Conservation (phyloP, 2,888 invertebrate species). For the Terebella lapidaria region DNA sequence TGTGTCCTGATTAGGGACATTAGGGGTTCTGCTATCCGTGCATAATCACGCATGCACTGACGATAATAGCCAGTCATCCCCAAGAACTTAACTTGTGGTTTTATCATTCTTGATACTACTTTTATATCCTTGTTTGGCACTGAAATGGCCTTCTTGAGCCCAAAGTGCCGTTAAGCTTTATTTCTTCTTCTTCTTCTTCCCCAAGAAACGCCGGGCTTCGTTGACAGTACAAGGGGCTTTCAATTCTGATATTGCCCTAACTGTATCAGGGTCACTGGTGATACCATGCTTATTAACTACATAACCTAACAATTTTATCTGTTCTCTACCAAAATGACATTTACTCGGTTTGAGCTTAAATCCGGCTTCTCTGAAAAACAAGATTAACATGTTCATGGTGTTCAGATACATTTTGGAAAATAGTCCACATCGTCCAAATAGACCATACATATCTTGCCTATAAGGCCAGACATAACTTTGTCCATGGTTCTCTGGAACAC, state of each 20-base stretch:
- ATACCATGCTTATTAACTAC: neutral
- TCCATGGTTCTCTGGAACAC: slow-evolving; percentile 1
- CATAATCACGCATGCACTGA: slow-evolving; percentile 2
- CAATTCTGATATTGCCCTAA: neutral
- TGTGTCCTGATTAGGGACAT: neutral
- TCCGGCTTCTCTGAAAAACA: neutral
- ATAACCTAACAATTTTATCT: neutral
- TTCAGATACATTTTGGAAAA: neutral
- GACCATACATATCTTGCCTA: neutral
- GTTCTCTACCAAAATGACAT: neutral
- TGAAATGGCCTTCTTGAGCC: no score
- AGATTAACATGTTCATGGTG: no score
- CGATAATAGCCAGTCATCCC: slow-evolving; percentile 2
- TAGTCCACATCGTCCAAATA: slow-evolving; percentile 1
- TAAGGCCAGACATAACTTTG: neutral
- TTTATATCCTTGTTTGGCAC: no score
- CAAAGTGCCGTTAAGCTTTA: no score
- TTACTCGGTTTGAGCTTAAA: neutral
- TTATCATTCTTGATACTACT: no score
- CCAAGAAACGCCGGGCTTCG: neutral
- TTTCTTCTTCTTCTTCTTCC: no score
- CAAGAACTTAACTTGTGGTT: no score
- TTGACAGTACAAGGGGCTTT: neutral
- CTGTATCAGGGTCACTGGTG: neutral
- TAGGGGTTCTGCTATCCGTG: slow-evolving; percentile 1